These are phyloP conservation scores for Okamejei kenojei DNA, from an alignment of 2,797 vertebrate genomes.

Conservation along the genomic window DNA sequence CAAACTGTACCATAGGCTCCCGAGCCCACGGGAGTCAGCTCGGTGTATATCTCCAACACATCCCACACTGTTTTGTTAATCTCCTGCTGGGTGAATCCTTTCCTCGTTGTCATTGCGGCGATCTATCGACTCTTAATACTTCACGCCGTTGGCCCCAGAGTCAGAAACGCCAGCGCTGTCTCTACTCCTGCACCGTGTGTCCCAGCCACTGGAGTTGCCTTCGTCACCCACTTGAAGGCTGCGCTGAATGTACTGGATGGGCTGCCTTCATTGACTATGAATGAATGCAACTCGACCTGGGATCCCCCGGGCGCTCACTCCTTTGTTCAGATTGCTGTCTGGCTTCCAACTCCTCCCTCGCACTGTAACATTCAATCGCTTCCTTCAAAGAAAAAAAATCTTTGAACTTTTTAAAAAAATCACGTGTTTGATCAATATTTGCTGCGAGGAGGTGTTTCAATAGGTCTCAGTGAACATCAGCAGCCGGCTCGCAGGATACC, in stretches of 20 bases:
- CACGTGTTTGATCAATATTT: slow-evolving; percentile 19
- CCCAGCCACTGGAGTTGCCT: background rate
- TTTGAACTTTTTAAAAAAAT: slow-evolving; percentile 24
- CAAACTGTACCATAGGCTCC: slow-evolving; percentile 91
- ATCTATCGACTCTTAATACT: background rate
- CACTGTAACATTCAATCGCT: background rate
- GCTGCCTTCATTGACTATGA: background rate
- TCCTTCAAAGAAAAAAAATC: background rate
- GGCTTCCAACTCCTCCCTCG: background rate
- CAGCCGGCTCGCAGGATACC: background rate
- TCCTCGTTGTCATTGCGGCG: slow-evolving; percentile 38
- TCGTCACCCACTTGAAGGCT: background rate
- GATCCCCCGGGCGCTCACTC: background rate
- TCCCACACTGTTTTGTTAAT: slow-evolving; percentile 83
- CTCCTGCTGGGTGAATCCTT: slow-evolving; percentile 79
- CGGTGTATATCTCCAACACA: slow-evolving; percentile 77
- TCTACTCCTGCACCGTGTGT: background rate
- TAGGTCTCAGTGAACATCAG: background rate
- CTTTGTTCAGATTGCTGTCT: background rate
- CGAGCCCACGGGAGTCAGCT: slow-evolving; percentile 80
- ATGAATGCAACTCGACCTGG: background rate
- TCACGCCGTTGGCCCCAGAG: background rate
- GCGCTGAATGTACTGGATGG: background rate
- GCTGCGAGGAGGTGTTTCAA: background rate
- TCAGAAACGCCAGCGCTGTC: background rate